Evolutionary conservation across 2,888 invertebrate species (phyloP), one percentile per base, ranked within the genome.

Genomic region (Sphaerophoria taeniata): DNA sequence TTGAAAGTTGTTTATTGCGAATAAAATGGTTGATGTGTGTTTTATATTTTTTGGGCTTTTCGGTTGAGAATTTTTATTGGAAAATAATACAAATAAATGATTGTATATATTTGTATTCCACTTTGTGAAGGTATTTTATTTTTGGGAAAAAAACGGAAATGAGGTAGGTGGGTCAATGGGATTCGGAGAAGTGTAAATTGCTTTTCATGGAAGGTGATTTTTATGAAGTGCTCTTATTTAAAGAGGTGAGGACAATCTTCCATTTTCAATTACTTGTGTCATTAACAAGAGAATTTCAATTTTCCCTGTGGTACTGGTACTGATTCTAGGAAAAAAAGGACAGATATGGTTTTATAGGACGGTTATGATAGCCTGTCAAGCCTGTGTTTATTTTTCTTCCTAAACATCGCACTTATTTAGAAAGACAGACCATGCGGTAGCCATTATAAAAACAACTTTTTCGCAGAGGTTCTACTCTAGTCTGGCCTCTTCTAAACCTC

Each of bases 11-110:
- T 84, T 88, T 88, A 87, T 87, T 81, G 82, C 79, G 73, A 84
- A 88, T 86, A 86, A 87, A 88, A 88, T 87, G 79, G 86, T 73
- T 74, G 80, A 75, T 67, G 74, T 47, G 67, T 69, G 63, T 67
- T 61, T 65, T 58, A 53, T 31, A 34, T 65, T 69, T 69, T 60
- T 63, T 67, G 55, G 58, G 31, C 60, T 69, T 69, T 60, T 63
- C 61, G 55, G 58, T 36, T 65, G 53, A 45, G 76, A 67, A 67
- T 67, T 67, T 51, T 67, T 53, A 67, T 51, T 72, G 36, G 47
- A 53, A 31, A 78, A 67, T 39, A 24, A 24, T 24, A 24, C 24
- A 24, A 24, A 61, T 49, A 6, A 60, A 47, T 33, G 9, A 11
- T 6, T 39, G 39, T 39, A 3, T 39, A 39, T 39, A 36, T 6